These are phyloP conservation scores for Zoanthus sociatus DNA, from an alignment of 92 coral and sea anemone genomes.

Conservation along the genomic window DNA sequence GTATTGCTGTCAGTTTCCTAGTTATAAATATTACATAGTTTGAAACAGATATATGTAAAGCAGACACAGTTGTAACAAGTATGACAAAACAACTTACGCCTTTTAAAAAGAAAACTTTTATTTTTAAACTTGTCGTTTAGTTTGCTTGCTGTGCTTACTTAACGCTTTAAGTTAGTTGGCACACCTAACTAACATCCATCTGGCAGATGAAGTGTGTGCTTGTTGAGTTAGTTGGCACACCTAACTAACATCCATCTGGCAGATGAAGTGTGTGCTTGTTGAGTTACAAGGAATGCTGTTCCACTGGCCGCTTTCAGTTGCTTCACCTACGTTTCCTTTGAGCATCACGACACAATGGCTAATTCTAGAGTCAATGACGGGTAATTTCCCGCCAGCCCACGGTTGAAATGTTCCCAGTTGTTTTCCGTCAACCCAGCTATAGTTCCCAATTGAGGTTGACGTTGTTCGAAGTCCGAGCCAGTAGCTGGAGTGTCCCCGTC, in stretches of 20 bases:
- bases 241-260: neutral
- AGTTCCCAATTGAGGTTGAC: neutral
- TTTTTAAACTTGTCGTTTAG: no score
- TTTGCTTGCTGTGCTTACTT: no score
- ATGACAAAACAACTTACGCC: no score
- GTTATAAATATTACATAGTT: no score
- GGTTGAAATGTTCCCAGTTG: neutral
- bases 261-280: conserved; percentile 14
- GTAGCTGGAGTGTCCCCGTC: neutral
- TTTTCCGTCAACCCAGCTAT: conserved; percentile 8
- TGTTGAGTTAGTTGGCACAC: neutral
- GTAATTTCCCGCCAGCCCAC: neutral
- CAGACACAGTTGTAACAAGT: no score
- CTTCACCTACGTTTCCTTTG: neutral
- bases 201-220: conserved; percentile 13
- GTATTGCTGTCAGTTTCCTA: no score
- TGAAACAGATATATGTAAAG: no score
- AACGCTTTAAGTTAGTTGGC: no score
- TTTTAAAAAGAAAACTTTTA: no score
- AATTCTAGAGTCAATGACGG: neutral
- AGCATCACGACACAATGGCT: conserved; percentile 17
- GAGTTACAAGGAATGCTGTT: conserved; percentile 2
- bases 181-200: neutral
- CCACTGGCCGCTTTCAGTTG: conserved; percentile 10
- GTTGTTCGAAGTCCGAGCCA: conserved; percentile 16